phyloP scores from a whole-genome alignment of 2,797 vertebrate species.

The Mionectes olivaceus region DNA sequence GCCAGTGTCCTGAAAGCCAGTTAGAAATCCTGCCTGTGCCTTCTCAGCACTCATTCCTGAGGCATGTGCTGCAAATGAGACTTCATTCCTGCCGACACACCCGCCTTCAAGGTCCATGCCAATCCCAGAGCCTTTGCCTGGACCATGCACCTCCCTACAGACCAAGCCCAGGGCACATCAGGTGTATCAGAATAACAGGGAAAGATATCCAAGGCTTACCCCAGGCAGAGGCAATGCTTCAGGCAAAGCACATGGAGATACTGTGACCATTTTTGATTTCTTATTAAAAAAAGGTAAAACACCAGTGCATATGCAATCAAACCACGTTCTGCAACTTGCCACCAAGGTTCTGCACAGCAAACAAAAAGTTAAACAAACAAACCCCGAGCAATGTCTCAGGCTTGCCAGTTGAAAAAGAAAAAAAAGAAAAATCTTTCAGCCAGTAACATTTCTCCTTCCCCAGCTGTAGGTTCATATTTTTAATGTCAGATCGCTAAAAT shows the following conservation, averaged over 20 bases:
- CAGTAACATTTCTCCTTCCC: constrained; percentile 42
- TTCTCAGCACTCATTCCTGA: background rate
- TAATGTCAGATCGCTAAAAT: constrained; percentile 55
- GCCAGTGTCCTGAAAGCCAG: background rate
- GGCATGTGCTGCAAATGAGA: background rate
- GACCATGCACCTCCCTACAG: fast-evolving
- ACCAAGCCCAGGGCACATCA: background rate
- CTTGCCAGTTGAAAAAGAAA: constrained; percentile 40
- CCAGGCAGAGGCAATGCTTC: background rate
- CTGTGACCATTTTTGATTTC: background rate
- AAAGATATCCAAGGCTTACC: background rate
- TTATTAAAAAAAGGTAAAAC: background rate
- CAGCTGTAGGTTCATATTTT: constrained; percentile 64
- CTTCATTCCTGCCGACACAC: background rate
- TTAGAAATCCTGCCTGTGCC: background rate
- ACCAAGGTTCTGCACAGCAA: constrained; percentile 42
- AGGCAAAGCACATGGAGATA: background rate
- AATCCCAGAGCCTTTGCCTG: background rate
- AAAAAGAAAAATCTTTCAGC: background rate
- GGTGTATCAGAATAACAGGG: background rate
- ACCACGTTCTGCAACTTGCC: constrained; percentile 40
- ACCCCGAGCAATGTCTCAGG: background rate
- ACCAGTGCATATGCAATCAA: background rate
- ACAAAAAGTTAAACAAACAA: constrained; percentile 71
- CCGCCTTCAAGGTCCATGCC: background rate